Conservation (phyloP, 2,797 vertebrate genomes). For the Moxostoma hubbsi region DNA sequence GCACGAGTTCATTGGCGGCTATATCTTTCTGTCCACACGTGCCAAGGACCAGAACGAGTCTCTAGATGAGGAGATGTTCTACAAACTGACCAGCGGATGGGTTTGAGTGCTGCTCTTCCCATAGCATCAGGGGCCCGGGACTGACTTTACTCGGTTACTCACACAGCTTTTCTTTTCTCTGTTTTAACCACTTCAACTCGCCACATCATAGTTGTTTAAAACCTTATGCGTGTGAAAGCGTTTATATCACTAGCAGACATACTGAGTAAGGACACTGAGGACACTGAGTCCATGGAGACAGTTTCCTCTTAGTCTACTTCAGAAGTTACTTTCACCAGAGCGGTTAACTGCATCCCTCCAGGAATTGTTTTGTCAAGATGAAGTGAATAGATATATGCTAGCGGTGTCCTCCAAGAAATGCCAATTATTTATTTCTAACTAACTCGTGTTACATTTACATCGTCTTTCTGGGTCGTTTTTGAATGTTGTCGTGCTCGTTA, state of each 20-base stretch:
- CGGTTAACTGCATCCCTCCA: conserved; percentile 13
- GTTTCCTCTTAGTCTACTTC: not conserved
- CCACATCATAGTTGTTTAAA: conserved; percentile 54
- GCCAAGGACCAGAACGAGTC: conserved; percentile 99
- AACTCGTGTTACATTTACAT: conserved; percentile 11
- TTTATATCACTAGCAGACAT: conserved; percentile 66
- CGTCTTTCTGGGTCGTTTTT: conserved; percentile 17
- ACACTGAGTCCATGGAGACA: conserved; percentile 36
- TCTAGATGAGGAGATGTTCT: conserved; percentile 99
- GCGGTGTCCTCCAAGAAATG: conserved; percentile 28
- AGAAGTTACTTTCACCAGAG: not conserved
- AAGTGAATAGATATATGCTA: conserved; percentile 45
- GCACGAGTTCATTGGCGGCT: conserved; percentile 97
- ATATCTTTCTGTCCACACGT: conserved; percentile 96
- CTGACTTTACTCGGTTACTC: conserved; percentile 64
- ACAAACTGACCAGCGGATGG: conserved; percentile 99
- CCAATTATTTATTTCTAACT: conserved; percentile 53
- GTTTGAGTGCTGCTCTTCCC: conserved; percentile 78
- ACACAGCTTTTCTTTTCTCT: conserved; percentile 47
- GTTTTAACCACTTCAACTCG: conserved; percentile 64
- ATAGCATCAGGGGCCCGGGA: conserved; percentile 24
- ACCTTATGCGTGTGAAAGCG: conserved; percentile 60
- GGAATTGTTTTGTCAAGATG: conserved; percentile 11
- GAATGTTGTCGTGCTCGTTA: conserved; percentile 41
- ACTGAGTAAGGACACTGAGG: conserved; percentile 56